Percentiles rank a stretch among this genome's conserved stretches.
Conservation (phyloP, 2,797 vertebrate species). For the Silurus lanzhouensis region DNA sequence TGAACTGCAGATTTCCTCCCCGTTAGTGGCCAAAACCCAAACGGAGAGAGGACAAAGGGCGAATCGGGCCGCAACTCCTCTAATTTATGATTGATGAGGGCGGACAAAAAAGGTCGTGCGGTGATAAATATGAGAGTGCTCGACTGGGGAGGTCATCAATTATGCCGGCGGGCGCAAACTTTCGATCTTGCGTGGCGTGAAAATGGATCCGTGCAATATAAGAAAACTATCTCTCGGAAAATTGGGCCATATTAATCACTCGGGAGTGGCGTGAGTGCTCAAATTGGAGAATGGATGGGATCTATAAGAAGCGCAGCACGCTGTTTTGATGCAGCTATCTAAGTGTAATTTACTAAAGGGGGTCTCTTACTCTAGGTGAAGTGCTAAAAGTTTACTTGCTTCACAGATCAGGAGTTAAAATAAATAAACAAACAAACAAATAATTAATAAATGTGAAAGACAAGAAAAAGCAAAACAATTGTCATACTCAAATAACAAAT, state of each 20-base stretch:
- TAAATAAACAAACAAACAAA: background rate
- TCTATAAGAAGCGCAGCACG: constrained; percentile 32
- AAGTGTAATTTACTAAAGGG: background rate
- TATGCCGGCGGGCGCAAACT: constrained; percentile 80
- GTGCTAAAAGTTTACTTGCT: background rate
- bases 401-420: background rate
- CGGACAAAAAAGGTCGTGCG: constrained; percentile 87
- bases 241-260: constrained; percentile 79
- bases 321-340: constrained; percentile 36
- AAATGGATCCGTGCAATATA: constrained; percentile 80
- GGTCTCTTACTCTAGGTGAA: background rate
- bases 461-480: background rate
- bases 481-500: no score
- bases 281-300: constrained; percentile 52
- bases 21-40: constrained; percentile 76
- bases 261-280: constrained; percentile 31
- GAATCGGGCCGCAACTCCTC: constrained; percentile 83
- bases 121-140: constrained; percentile 85
- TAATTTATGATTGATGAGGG: constrained; percentile 95
- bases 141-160: constrained; percentile 88
- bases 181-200: constrained; percentile 78
- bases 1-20: constrained; percentile 76
- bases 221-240: constrained; percentile 82
- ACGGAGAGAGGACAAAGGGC: constrained; percentile 79
- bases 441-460: background rate